These are phyloP conservation scores for Macrosteles quadrilineatus DNA, from an alignment of 1,140 invertebrate genomes.

Conservation along the genomic window DNA sequence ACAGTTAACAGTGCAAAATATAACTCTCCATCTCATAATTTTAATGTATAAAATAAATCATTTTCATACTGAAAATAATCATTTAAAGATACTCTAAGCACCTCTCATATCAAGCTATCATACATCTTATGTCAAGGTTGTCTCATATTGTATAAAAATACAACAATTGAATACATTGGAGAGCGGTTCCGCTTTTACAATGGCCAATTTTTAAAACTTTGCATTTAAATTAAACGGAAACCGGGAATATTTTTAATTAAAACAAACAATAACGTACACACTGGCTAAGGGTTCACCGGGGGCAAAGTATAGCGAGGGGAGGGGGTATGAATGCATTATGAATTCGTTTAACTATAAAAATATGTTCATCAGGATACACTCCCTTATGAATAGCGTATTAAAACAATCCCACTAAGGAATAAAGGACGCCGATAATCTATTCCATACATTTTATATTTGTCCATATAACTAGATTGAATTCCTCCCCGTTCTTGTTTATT, in stretches of 20 bases:
- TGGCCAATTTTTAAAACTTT: not conserved
- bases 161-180: too few relatives aligned
- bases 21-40: too few relatives aligned
- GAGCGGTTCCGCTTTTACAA: too few relatives aligned
- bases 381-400: constrained; percentile 12
- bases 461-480: constrained; percentile 24
- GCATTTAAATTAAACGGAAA: constrained; percentile 11
- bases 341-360: constrained; percentile 20
- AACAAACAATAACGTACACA: constrained; percentile 8
- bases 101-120: too few relatives aligned
- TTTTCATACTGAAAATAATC: too few relatives aligned
- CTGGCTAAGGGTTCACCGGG: too few relatives aligned
- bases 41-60: too few relatives aligned
- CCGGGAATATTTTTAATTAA: constrained; percentile 6
- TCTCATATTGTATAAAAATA: too few relatives aligned
- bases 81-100: too few relatives aligned
- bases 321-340: not conserved
- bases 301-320: not conserved
- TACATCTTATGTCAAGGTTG: too few relatives aligned
- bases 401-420: constrained; percentile 17
- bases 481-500: constrained; percentile 19
- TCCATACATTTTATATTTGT: constrained; percentile 23
- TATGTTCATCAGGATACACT: constrained; percentile 5
- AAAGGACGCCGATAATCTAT: constrained; percentile 20
- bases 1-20: too few relatives aligned